Evolutionary conservation across 2,797 vertebrate genomes (phyloP), one percentile per base, ranked within the genome.

Genomic region (Nannoperca obscura): DNA sequence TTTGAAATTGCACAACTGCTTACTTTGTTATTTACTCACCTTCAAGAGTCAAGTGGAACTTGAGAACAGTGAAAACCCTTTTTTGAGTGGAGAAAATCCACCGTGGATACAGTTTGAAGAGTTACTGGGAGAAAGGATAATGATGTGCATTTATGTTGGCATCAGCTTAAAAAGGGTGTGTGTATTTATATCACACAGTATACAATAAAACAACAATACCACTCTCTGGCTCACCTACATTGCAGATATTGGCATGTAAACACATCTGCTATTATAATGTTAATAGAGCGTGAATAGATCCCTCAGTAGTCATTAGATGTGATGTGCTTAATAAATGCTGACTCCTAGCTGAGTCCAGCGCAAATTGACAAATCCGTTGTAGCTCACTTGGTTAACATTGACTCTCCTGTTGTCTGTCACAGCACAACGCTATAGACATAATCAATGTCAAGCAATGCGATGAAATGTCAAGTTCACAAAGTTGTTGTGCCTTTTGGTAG

Each of bases 1-100:
- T 84, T 74, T 74, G 40, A 83, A 90, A 90, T 74, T 71, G 66
- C 49, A 67, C 71, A 76, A 77, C 59, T 58, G 62, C 65, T 77
- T 62, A 17, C 69, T 74, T 81, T 69, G 60, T 62, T 60, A 75
- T 61, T 55, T 67, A 78, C 27, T 62, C 76, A 52, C 80, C 75
- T 80, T 68, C 67, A 77, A 42, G 62, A 65, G 78, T 76, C 62
- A 47, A 78, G 74, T 69, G 75, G 30, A 59, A 42, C 71, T 66
- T 15, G 70, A 78, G 69, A 88, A 64, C 54, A 52, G 52, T 62
- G 54, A 64, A 74, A 59, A 12, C 22, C 34, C 40, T 65, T 81
- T 32, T 72, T 76, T 0, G 46, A 72, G 42, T 15, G 15, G 34
- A 46, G 44, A 50, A 74, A 62, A 71, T 65, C 38, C 38, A 64